These are phyloP conservation scores for Coleophora flavipennella DNA, from an alignment of 2,888 invertebrate genomes.

Conservation along the genomic window DNA sequence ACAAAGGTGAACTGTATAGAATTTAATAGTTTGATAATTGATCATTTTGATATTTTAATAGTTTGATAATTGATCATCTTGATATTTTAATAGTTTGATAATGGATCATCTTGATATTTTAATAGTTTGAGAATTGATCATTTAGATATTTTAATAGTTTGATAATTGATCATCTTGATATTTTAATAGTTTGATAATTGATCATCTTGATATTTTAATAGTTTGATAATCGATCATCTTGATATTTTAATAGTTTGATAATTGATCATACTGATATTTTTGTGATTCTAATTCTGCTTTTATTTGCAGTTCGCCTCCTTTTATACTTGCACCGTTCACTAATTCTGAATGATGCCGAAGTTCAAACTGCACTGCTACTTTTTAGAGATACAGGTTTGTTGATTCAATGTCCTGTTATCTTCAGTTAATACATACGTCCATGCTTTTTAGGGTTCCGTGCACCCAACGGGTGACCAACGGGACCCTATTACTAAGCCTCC, in stretches of 20 bases:
- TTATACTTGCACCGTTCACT: conserved; percentile 28
- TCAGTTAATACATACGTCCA: too few species aligned
- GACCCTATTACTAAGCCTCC: too few species aligned
- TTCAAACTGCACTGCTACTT: conserved; percentile 34
- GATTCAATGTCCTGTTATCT: too few species aligned
- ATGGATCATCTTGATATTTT: background rate
- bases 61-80: too few species aligned
- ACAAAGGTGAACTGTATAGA: background rate
- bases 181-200: too few species aligned
- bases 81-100: background rate
- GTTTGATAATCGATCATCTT: background rate
- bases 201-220: too few species aligned
- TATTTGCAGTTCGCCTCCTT: conserved; percentile 28
- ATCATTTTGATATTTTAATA: conserved; percentile 2
- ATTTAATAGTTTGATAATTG: background rate
- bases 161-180: conserved; percentile 1
- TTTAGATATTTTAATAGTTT: too few species aligned
- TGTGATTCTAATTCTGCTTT: too few species aligned
- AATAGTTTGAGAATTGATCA: too few species aligned
- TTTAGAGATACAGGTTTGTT: conserved; percentile 36
- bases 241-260: background rate
- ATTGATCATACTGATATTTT: background rate
- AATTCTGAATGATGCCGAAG: conserved; percentile 37
- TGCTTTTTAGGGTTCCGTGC: too few species aligned
- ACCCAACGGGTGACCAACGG: too few species aligned